These are phyloP conservation scores for Brachypteracias leptosomus DNA, from an alignment of 2,113 vertebrate genomes.

Conservation along the genomic window DNA sequence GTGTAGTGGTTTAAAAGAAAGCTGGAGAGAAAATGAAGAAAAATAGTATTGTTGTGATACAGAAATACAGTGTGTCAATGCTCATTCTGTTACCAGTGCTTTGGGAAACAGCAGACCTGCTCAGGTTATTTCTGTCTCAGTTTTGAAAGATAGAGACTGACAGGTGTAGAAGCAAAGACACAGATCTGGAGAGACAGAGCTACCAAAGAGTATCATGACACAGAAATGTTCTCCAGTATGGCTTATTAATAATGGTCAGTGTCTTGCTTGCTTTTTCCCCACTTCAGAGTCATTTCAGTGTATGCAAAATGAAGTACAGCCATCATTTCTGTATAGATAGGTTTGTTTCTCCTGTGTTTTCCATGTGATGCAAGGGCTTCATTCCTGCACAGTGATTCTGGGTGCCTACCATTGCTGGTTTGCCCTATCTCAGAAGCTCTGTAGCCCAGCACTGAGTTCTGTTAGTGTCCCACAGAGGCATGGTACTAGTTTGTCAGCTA, in stretches of 20 bases:
- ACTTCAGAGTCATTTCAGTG: not conserved
- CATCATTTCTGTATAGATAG: not conserved
- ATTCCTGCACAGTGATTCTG: not conserved
- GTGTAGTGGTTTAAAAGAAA: not conserved
- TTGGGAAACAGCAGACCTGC: not conserved
- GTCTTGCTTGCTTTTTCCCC: not conserved
- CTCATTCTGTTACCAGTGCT: not conserved
- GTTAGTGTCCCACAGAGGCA: not conserved
- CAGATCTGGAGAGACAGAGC: not conserved
- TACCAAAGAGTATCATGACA: not conserved
- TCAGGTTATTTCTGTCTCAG: not conserved
- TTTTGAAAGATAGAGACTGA: not conserved
- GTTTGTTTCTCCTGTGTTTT: not conserved
- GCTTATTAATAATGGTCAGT: not conserved
- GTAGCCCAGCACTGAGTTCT: not conserved
- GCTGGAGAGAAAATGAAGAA: not conserved
- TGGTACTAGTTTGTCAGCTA: not conserved
- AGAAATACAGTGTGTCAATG: not conserved
- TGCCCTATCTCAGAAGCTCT: not conserved
- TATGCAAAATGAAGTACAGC: not conserved
- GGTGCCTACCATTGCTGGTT: not conserved
- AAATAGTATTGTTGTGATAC: not conserved
- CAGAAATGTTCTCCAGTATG: not conserved
- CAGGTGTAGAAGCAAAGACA: not conserved
- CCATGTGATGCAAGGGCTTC: not conserved